A percentile compares a stretch with the other conserved stretches of the same genome.
phyloP scores from a whole-genome alignment of 2,888 invertebrate genomes.

The Meteorus colon region DNA sequence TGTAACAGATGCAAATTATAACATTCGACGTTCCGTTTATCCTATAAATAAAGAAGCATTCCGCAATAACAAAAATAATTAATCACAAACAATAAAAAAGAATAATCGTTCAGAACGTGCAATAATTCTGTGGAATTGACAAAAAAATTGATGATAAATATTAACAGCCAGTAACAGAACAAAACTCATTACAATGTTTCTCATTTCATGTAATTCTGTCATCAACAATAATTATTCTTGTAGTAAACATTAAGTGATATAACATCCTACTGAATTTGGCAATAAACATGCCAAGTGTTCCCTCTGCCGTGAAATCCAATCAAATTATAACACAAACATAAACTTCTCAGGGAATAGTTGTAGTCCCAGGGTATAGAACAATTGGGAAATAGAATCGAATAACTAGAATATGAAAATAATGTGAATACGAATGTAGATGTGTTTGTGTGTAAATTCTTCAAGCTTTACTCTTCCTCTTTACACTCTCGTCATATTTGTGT shows the following conservation, averaged over 20 bases:
- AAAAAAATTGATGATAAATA: background rate
- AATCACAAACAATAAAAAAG: background rate
- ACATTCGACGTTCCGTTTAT: constrained; percentile 58
- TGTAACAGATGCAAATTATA: constrained; percentile 65
- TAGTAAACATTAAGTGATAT: background rate
- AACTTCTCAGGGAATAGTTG: background rate
- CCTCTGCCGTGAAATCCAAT: background rate
- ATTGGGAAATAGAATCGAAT: background rate
- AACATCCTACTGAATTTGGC: constrained; percentile 19
- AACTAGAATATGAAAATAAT: constrained; percentile 7
- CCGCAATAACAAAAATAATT: constrained; percentile 57
- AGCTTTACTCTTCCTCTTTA: background rate
- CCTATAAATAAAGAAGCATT: constrained; percentile 63
- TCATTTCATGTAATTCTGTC: background rate
- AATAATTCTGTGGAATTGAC: background rate
- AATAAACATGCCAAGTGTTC: constrained; percentile 13
- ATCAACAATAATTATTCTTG: background rate
- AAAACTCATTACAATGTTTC: background rate
- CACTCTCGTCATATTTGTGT: background rate
- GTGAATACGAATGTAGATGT: background rate
- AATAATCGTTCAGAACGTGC: background rate
- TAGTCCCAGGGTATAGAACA: background rate
- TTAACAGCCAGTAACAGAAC: background rate
- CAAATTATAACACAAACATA: background rate
- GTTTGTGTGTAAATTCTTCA: background rate